Evolutionary conservation across 2,113 vertebrate genomes (phyloP), one percentile per base, ranked within the genome.

Genomic region (Myxocyprinus asiaticus): DNA sequence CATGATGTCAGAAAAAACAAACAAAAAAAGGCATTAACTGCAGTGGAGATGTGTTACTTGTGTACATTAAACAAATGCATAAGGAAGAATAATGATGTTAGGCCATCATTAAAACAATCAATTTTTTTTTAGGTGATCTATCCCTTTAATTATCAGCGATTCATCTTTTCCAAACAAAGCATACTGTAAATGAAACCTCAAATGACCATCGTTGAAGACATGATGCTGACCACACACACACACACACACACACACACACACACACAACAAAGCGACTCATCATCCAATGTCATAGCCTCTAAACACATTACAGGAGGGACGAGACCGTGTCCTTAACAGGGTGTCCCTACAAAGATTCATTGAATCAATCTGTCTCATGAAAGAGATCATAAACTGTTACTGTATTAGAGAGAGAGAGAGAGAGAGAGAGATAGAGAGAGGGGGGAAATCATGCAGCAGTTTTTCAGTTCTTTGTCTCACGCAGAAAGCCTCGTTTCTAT

Each of bases 401-500:
- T 72, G 77, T 33, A 33, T 33, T 33, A n/a, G n/a, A n/a, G n/a
- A n/a, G n/a, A n/a, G n/a, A 22, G 56, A 67, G 59, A 68, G 42
- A 6, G 44, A n/a, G n/a, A n/a, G n/a, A n/a, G n/a, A n/a, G n/a
- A n/a, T n/a, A n/a, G n/a, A n/a, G n/a, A n/a, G n/a, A n/a, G 22
- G 22, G 22, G 22, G 22, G 22, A 63, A 65, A 79, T 71, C 72
- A 59, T 59, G 44, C 59, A 73, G 73, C 68, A 64, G 77, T 74
- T 77, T 67, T 67, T 43, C 66, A 63, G 61, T 62, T 68, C 67
- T 69, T 53, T 64, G 12, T 75, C 47, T 83, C 73, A 62, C 55
- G 62, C 62, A 67, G 51, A 61, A 61, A n/a, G 17, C 50, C 77
- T 74, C 8, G 63, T 83, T 15, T 66, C 82, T 71, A 83, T 83